These are phyloP conservation scores for Opisthocomus hoazin DNA, from an alignment of 2,113 vertebrate genomes.

Conservation along the genomic window DNA sequence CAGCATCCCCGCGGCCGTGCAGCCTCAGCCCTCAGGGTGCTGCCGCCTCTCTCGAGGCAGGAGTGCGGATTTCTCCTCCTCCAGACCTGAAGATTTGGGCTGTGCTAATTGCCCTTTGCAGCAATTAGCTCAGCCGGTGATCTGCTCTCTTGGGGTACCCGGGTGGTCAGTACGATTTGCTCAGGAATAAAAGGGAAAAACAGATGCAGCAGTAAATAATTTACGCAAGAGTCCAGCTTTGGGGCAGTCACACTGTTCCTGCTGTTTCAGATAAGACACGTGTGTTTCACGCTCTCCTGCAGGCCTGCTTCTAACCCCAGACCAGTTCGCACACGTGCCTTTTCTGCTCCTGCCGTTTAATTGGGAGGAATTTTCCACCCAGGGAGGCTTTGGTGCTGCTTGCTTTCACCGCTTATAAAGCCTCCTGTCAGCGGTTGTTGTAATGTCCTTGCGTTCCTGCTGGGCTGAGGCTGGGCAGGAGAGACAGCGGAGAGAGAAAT, in stretches of 20 bases:
- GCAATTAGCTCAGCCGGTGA: neutral
- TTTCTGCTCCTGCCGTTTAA: neutral
- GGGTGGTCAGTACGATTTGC: neutral
- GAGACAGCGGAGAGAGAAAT: neutral
- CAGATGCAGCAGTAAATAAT: neutral
- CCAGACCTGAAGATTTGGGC: neutral
- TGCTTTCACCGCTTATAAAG: neutral
- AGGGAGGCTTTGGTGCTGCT: neutral
- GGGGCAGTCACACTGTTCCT: neutral
- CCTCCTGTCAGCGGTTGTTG: neutral
- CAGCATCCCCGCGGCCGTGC: rapidly evolving
- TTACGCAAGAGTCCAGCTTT: neutral
- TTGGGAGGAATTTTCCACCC: neutral
- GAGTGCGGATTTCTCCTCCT: neutral
- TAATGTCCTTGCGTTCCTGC: neutral
- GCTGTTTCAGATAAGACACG: neutral
- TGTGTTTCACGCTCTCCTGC: neutral
- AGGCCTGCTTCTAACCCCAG: neutral
- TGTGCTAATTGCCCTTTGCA: neutral
- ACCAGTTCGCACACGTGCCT: neutral
- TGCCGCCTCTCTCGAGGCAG: rapidly evolving
- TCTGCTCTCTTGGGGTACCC: neutral
- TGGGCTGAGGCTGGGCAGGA: neutral
- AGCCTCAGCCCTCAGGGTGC: neutral
- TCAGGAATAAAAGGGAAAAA: neutral